Conservation (phyloP, 2,888 invertebrate species). For the Strigamia crassipes region DNA sequence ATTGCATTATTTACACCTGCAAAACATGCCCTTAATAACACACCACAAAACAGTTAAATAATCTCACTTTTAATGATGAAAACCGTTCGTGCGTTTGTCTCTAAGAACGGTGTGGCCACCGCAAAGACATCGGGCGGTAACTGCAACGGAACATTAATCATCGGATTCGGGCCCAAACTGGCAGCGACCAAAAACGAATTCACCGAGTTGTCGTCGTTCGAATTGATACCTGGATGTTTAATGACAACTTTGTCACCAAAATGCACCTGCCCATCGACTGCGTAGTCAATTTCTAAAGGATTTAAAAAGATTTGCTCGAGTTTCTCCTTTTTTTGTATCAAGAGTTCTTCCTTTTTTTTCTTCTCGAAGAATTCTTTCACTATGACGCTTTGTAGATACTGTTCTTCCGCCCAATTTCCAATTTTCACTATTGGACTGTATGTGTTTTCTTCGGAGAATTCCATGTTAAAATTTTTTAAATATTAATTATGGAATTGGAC, state of each 20-base stretch:
- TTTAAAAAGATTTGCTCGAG: background rate
- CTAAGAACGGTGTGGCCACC: background rate
- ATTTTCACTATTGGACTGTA: background rate
- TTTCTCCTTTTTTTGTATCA: background rate
- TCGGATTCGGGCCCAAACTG: background rate
- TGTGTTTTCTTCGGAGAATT: background rate
- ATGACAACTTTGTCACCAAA: background rate
- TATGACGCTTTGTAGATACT: background rate
- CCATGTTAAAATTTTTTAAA: background rate
- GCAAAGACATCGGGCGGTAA: background rate
- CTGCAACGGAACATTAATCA: background rate
- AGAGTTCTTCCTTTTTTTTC: background rate
- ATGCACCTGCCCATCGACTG: background rate
- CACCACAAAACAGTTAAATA: background rate
- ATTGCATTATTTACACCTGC: background rate
- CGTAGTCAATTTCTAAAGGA: background rate
- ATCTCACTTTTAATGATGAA: background rate
- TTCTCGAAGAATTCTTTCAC: background rate
- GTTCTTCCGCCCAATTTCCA: conserved; percentile 1
- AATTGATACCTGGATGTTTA: background rate
- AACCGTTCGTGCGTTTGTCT: background rate
- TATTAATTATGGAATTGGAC: too few species aligned
- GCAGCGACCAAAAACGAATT: background rate
- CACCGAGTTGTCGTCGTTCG: background rate
- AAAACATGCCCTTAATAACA: background rate